Evolutionary conservation across 2,797 vertebrate species (phyloP).

Genomic region (Delichon dasypus): DNA sequence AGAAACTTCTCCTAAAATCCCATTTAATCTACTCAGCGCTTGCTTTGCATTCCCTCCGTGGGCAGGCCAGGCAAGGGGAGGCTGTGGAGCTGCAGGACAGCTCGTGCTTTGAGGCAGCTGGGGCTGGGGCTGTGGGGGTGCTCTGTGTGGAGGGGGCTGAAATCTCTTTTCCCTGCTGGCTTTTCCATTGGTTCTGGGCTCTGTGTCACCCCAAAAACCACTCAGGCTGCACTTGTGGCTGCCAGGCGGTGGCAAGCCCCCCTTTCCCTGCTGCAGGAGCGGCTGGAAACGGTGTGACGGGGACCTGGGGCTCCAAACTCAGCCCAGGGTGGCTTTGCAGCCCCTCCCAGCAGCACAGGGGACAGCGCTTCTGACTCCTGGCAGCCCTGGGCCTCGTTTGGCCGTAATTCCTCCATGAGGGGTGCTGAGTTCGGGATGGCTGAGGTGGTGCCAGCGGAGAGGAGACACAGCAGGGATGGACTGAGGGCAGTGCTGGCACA

Average conservation of each 20-base stretch:
- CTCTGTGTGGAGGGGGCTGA: not conserved
- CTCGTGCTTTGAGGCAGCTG: not conserved
- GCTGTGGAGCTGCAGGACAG: not conserved
- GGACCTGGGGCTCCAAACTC: no score
- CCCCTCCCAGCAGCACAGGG: not conserved
- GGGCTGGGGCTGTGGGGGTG: not conserved
- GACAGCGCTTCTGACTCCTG: no score
- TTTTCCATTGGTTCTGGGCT: not conserved
- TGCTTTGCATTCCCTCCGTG: not conserved
- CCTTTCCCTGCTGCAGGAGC: not conserved
- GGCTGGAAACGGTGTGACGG: not conserved
- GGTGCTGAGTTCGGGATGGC: not conserved
- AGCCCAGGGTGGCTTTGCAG: no score
- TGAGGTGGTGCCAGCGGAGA: not conserved
- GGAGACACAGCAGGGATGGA: not conserved
- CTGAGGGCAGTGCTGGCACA: not conserved
- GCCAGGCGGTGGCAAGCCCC: not conserved
- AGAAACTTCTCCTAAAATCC: not conserved
- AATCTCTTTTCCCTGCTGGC: not conserved
- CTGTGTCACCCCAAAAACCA: not conserved
- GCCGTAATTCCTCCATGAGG: not conserved
- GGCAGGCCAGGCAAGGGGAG: not conserved
- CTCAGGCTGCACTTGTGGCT: not conserved
- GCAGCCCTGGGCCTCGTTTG: not conserved
- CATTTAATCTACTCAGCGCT: not conserved